These are phyloP conservation scores for Burhinus bistriatus DNA, from an alignment of 2,113 vertebrate species.

Conservation along the genomic window DNA sequence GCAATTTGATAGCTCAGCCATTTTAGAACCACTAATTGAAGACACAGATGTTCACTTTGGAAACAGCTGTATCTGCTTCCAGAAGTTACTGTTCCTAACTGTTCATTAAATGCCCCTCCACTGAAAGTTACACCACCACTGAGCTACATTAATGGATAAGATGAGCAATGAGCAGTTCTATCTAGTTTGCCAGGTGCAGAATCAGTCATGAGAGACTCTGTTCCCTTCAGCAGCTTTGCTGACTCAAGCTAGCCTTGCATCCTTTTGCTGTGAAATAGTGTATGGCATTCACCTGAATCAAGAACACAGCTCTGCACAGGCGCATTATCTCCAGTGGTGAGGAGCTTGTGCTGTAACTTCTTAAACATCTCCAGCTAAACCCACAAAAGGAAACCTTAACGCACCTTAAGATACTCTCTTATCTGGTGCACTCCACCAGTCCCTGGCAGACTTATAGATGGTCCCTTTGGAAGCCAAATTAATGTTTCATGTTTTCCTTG, in stretches of 20 bases:
- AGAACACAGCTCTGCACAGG: neutral
- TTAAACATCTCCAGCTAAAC: neutral
- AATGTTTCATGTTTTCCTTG: neutral
- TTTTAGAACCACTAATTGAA: conserved; percentile 26
- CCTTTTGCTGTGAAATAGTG: neutral
- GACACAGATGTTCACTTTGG: neutral
- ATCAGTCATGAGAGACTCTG: neutral
- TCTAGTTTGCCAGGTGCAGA: neutral
- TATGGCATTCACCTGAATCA: neutral
- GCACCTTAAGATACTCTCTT: neutral
- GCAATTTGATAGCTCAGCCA: conserved; percentile 24
- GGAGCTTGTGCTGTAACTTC: neutral
- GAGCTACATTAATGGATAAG: neutral
- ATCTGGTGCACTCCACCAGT: neutral
- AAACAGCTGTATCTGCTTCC: neutral
- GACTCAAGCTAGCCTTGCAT: neutral
- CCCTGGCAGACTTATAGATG: neutral
- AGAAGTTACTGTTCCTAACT: neutral
- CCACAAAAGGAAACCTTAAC: neutral
- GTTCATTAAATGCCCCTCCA: neutral
- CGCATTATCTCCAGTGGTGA: neutral
- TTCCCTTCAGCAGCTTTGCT: neutral
- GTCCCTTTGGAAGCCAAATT: neutral
- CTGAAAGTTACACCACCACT: neutral
- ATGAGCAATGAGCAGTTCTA: neutral